Evolutionary conservation across 1,140 invertebrate genomes (phyloP).

Genomic region (Papilio aristodemus): DNA sequence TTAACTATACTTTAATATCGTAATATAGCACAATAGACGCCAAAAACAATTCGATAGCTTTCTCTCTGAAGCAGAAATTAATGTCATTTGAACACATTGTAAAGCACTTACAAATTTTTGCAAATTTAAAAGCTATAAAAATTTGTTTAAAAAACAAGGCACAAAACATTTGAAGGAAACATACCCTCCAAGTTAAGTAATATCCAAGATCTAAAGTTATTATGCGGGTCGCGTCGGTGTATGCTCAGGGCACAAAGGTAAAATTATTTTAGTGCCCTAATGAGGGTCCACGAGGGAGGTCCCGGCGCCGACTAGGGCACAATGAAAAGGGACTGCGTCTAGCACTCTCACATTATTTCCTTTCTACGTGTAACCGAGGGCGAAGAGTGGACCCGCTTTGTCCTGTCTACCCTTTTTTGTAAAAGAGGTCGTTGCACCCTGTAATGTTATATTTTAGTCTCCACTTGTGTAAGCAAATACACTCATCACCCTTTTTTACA

Average conservation of each 20-base stretch:
- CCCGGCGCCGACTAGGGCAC: constrained; percentile 14
- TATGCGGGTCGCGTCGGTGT: constrained; percentile 37
- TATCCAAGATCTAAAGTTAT: constrained; percentile 35
- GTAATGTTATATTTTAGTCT: constrained; percentile 39
- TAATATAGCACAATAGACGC: background rate
- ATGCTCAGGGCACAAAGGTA: constrained; percentile 45
- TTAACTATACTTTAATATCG: too few relatives aligned
- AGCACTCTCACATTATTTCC: constrained; percentile 38
- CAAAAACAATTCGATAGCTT: background rate
- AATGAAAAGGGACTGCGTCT: constrained; percentile 20
- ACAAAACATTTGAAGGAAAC: background rate
- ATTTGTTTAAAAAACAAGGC: background rate
- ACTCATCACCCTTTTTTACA: constrained; percentile 24
- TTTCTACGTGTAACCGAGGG: constrained; percentile 40
- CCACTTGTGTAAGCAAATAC: constrained; percentile 26
- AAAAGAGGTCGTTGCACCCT: constrained; percentile 47
- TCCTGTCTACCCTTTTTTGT: constrained; percentile 47
- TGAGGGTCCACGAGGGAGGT: constrained; percentile 46
- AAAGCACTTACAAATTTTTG: background rate
- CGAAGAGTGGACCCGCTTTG: constrained; percentile 42
- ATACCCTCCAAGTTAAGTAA: background rate
- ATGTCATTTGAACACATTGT: background rate
- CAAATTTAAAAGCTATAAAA: background rate
- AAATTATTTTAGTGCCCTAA: constrained; percentile 56
- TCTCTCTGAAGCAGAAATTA: constrained; percentile 10